These are phyloP conservation scores for Drosophila lacicola DNA, from an alignment of 2,888 invertebrate species.

Conservation along the genomic window DNA sequence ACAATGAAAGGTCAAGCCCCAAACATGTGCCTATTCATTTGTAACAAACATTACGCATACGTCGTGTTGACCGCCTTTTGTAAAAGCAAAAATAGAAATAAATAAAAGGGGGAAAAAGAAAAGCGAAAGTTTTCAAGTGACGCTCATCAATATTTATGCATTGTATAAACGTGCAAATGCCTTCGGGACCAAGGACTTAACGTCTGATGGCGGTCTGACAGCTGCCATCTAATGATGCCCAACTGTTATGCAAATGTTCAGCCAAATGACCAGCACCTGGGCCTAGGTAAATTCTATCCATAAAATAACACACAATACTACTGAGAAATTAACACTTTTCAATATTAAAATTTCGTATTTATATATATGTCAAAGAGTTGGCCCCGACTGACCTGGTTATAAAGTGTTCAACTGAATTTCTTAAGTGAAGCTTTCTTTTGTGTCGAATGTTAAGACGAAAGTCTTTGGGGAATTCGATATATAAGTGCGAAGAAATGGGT, in stretches of 20 bases:
- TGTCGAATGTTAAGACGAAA: no score
- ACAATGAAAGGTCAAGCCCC: conserved; percentile 6
- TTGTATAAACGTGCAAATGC: conserved; percentile 74
- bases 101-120: neutral
- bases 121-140: conserved; percentile 21
- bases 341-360: neutral
- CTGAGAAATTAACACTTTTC: neutral
- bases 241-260: conserved; percentile 74
- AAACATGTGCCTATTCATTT: conserved; percentile 67
- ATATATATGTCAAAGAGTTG: no score
- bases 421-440: no score
- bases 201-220: conserved; percentile 74
- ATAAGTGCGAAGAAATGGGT: no score
- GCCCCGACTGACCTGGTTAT: no score
- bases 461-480: no score
- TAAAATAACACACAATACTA: neutral
- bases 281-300: neutral
- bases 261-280: conserved; percentile 12
- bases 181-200: conserved; percentile 67
- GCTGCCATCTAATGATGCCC: conserved; percentile 65
- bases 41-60: conserved; percentile 51
- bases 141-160: conserved; percentile 76
- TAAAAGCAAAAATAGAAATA: conserved; percentile 3
- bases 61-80: conserved; percentile 25
- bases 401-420: no score